Conservation (phyloP, 2,113 vertebrate species). For the Leiothrix lutea region DNA sequence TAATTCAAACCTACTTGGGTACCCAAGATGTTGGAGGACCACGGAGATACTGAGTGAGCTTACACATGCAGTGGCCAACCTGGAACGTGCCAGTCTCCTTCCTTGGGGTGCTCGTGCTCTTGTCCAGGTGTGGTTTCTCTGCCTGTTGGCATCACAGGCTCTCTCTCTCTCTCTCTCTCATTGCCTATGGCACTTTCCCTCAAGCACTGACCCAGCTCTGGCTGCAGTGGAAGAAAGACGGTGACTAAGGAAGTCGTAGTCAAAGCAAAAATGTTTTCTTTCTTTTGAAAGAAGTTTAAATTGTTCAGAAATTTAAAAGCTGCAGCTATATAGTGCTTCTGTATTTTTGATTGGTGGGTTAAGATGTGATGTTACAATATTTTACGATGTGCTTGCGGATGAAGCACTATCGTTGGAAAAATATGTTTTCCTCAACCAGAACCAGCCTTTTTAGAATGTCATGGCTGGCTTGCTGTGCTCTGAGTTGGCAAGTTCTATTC, state of each 20-base stretch:
- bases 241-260: not conserved
- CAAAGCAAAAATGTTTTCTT: not conserved
- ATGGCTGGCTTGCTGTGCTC: not conserved
- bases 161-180: accelerated
- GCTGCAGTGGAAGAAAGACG: not conserved
- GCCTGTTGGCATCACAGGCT: not conserved
- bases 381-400: not conserved
- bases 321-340: not conserved
- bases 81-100: not conserved
- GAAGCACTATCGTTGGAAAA: not conserved
- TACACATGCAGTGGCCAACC: not conserved
- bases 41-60: not conserved
- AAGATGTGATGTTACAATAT: not conserved
- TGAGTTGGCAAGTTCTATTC: not conserved
- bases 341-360: not conserved
- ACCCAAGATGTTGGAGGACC: not conserved
- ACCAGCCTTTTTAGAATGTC: not conserved
- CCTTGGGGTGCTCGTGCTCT: not conserved
- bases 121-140: not conserved
- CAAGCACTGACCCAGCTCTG: not conserved
- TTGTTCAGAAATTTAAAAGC: not conserved
- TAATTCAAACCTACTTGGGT: not conserved
- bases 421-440: not conserved
- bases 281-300: not conserved
- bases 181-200: not conserved